Evolutionary conservation across 2,113 vertebrate genomes (phyloP), one percentile per base, ranked within the genome.

Genomic region (Regulus satrapa): DNA sequence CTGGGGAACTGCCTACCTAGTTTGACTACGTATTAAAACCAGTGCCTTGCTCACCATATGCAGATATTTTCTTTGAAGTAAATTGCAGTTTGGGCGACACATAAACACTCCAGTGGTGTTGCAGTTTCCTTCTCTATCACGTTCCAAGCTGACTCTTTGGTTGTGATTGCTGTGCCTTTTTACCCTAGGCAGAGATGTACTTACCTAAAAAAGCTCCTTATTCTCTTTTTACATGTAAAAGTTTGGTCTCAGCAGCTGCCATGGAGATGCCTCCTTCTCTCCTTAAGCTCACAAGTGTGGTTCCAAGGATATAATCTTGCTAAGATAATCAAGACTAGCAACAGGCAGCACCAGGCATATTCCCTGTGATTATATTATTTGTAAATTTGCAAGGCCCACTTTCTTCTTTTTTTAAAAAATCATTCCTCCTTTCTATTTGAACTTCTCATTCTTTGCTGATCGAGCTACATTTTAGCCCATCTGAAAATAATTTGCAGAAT

Each of bases 371-470:
- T 79, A 20, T 32, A 61, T 77, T 77, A 80, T 61, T 74, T 90
- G 41, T 29, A 88, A 77, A 88, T 91, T 88, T 64, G 10, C 31
- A 92, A 73, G n/a, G 34, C 40, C 6, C 1, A 0, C 14, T 43
- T 62, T 32, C 21, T 79, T 67, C 40, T 40, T 67, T 61, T 34
- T 38, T 49, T 23, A 21, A n/a, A n/a, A 43, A 48, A 63, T 36
- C 10, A 21, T 49, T 24, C 5, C 40, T 75, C n/a, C 25, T 68
- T 90, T 88, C 80, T 87, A 55, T 96, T 94, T 62, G 75, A 80
- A 64, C 31, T 92, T n/a, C 41, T 88, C 21, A 18, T 93, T 95
- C 87, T 85, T 94, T 94, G 81, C 82, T 92, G 94, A 94, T 89
- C 6, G 48, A 87, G 92, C 73, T 79, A 77, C 69, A 74, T 92